A percentile compares a stretch with the other conserved stretches of the same genome.
Conservation (phyloP, 1,140 invertebrate genomes). For the Brachionus manjavacas region DNA sequence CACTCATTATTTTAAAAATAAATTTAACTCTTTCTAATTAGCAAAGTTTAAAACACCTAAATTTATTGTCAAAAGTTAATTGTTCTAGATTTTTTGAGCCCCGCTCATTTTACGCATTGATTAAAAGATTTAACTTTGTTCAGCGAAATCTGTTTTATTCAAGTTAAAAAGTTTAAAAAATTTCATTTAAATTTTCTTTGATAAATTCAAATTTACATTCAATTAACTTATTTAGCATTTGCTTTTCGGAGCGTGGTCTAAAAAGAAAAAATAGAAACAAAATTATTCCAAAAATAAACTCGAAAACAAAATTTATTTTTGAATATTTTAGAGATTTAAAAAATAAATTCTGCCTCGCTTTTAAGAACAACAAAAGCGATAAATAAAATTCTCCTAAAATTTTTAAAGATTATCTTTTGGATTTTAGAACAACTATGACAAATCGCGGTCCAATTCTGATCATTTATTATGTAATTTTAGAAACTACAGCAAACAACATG, state of each 20-base stretch:
- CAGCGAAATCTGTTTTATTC: neutral
- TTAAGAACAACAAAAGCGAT: too few species aligned
- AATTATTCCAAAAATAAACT: neutral
- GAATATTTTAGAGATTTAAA: too few species aligned
- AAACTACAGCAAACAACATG: too few species aligned
- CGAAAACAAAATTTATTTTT: too few species aligned
- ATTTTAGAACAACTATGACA: too few species aligned
- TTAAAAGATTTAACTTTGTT: neutral
- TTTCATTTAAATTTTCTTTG: neutral
- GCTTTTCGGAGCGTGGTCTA: neutral
- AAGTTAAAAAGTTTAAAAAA: neutral
- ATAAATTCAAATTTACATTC: neutral
- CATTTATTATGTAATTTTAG: too few species aligned
- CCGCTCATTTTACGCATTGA: neutral
- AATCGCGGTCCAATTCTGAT: too few species aligned
- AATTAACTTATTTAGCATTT: neutral
- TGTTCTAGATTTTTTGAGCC: neutral
- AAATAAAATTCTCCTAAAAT: too few species aligned
- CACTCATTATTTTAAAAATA: neutral
- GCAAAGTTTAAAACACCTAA: neutral
- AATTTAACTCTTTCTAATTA: neutral
- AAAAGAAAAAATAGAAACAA: neutral
- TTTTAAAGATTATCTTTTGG: too few species aligned
- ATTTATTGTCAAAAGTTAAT: neutral
- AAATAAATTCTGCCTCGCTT: too few species aligned